Percentiles rank a stretch among this genome's conserved stretches.
Conservation (phyloP, 2,797 vertebrate genomes). For the Falco naumanni region DNA sequence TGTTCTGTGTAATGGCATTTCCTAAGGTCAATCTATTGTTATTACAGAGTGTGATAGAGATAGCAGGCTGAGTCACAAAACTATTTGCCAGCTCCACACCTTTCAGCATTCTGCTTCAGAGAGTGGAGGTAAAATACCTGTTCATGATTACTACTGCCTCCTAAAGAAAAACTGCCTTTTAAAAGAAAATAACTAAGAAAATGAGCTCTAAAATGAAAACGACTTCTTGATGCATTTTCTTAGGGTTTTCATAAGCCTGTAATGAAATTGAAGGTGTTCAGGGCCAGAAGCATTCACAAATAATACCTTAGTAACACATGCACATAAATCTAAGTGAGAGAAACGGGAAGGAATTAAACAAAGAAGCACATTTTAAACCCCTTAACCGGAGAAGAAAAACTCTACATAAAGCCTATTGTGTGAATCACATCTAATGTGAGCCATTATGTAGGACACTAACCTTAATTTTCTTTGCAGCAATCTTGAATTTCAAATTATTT, state of each 20-base stretch:
- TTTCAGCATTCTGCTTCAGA: not conserved
- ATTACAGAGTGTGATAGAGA: not conserved
- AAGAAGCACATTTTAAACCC: not conserved
- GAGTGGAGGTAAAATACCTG: not conserved
- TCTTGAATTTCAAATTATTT: not conserved
- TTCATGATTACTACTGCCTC: not conserved
- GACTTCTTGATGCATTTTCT: not conserved
- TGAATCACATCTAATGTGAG: not conserved
- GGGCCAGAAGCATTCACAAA: not conserved
- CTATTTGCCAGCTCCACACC: constrained; percentile 55
- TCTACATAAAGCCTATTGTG: not conserved
- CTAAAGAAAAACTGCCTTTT: not conserved
- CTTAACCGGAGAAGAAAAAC: not conserved
- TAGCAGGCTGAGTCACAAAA: constrained; percentile 31
- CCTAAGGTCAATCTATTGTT: constrained; percentile 48
- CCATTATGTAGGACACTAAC: not conserved
- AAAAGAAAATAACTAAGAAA: not conserved
- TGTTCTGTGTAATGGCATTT: not conserved
- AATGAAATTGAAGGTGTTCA: not conserved
- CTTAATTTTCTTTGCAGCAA: not conserved
- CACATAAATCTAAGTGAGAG: not conserved
- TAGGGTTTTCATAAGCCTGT: not conserved
- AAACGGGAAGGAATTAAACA: not conserved
- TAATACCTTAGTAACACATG: not conserved
- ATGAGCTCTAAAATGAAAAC: not conserved